Evolutionary conservation across 2,113 vertebrate genomes (phyloP).

Genomic region (Poeciliopsis prolifica): DNA sequence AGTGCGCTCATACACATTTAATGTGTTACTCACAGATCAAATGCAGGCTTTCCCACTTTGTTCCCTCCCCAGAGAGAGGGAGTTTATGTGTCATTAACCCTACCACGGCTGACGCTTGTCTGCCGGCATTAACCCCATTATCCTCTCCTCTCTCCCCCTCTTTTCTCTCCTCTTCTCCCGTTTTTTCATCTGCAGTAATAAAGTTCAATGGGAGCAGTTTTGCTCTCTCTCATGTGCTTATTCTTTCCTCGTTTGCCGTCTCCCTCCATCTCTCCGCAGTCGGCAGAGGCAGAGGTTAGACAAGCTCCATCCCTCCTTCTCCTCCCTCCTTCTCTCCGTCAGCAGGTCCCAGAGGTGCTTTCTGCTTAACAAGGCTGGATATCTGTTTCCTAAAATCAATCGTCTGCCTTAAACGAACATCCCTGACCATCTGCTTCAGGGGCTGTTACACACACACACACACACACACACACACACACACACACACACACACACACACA

Average conservation of each 20-base stretch:
- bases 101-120: conserved; percentile 62
- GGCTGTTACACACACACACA: conserved; percentile 51
- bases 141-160: conserved; percentile 42
- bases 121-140: conserved; percentile 73
- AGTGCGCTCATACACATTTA: conserved; percentile 58
- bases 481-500: no score
- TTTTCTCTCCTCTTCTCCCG: conserved; percentile 20
- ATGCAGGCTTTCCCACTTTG: conserved; percentile 56
- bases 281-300: conserved; percentile 67
- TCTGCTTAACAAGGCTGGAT: conserved; percentile 86
- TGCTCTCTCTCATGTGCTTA: conserved; percentile 51
- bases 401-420: conserved; percentile 92
- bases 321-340: conserved; percentile 14
- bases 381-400: conserved; percentile 93
- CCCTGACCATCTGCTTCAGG: conserved; percentile 95
- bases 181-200: conserved; percentile 41
- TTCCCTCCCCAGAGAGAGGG: conserved; percentile 64
- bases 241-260: conserved; percentile 60
- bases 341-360: conserved; percentile 86
- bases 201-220: conserved; percentile 62
- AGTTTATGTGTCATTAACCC: conserved; percentile 70
- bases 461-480: no score
- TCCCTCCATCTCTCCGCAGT: conserved; percentile 53
- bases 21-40: conserved; percentile 68
- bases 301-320: conserved; percentile 41